A percentile compares a stretch with the other conserved stretches of the same genome.
Evolutionary conservation across 2,113 vertebrate genomes (phyloP).

Genomic region (Capreolus pygargus): DNA sequence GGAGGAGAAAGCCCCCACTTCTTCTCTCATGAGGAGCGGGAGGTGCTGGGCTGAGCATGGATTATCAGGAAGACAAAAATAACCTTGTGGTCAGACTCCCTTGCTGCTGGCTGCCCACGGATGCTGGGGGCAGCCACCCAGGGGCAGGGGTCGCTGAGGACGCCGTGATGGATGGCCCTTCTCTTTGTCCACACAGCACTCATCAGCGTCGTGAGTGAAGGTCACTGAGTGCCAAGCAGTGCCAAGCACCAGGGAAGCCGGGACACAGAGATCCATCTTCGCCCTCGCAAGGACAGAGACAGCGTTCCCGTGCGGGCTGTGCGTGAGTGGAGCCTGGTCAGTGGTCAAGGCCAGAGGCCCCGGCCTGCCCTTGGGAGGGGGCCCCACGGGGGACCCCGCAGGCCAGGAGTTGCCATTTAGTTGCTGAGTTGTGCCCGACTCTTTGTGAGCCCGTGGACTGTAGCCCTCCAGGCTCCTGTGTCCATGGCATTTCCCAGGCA

Average conservation of each 20-base stretch:
- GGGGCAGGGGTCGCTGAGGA: background rate
- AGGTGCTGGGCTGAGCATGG: no score
- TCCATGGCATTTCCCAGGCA: background rate
- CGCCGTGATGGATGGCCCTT: accelerated
- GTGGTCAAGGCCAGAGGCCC: background rate
- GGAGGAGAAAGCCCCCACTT: background rate
- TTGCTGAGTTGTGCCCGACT: background rate
- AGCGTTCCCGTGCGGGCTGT: background rate
- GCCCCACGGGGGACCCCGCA: background rate
- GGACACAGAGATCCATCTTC: background rate
- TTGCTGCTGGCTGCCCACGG: accelerated
- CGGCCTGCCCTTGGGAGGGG: background rate
- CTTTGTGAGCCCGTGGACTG: background rate
- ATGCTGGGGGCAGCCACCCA: accelerated
- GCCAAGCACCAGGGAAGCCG: background rate
- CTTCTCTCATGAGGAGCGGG: background rate
- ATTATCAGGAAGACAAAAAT: background rate
- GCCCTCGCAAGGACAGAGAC: background rate
- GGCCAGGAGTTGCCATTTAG: background rate
- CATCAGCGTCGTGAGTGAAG: background rate
- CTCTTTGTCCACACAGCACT: background rate
- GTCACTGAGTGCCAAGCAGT: background rate
- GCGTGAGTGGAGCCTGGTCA: background rate
- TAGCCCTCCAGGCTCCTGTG: background rate
- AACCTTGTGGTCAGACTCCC: accelerated